Evolutionary conservation across 53 echinoderm and acorn worm genomes (phyloP), one percentile per base, ranked within the genome.

Genomic region (Antedon mediterranea): DNA sequence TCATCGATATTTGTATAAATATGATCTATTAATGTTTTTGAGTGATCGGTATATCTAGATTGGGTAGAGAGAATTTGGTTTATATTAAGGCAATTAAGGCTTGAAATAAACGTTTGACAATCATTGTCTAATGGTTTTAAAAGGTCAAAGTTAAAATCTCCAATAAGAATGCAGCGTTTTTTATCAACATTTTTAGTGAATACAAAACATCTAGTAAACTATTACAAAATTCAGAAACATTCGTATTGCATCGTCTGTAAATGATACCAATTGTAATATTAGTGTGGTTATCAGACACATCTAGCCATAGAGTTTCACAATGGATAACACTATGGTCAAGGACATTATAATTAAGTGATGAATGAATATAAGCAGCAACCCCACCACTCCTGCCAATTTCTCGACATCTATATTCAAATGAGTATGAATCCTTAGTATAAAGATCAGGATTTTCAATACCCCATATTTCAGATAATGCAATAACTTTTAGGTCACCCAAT

Each of bases 261-360:
- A 30, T 31, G 18, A 74, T 74, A 20, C 75, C 28, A 31, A 74
- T 5, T 30, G 4, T 30, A 30, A 28, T 31, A 20, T 74, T 28
- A 30, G 14, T 30, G 4, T 20, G 28, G 3, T 30, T 74, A 18
- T 20, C 31, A 15, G 23, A 20, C 29, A 74, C 23, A 20, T 74
- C 75, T 74, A 74, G 20, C 75, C 75, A 74, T 32, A 74, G 75
- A 5, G 75, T 31, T 31, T 74, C 75, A 31, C 30, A 74, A 30
- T 74, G 31, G 4, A 5, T 74, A 30, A 74, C 75, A 74, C 4
- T 5, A 5, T 30, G 18, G 23, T 18, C 23, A 30, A 30, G 72
- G 30, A 72, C 26, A 28, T 72, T 72, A 74, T 74, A 74, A 4
- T 74, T 74, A 1, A 74, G 23, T 5, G 75, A 74, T 31, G 31